These are phyloP conservation scores for Tupiocoris notatus DNA, from an alignment of 2,888 invertebrate genomes.

Conservation along the genomic window DNA sequence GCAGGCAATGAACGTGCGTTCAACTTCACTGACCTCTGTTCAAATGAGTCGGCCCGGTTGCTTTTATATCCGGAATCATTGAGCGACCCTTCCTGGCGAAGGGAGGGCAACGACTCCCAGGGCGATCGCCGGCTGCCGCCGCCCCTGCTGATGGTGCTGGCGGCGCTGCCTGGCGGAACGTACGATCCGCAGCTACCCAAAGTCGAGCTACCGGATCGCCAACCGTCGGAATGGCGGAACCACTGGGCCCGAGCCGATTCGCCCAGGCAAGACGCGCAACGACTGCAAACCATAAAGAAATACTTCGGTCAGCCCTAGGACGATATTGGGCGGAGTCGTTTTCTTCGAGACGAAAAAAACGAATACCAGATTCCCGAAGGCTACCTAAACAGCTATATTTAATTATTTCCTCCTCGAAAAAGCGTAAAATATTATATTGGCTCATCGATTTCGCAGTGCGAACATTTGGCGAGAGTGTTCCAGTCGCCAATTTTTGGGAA, in stretches of 20 bases:
- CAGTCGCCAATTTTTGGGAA: too few species aligned
- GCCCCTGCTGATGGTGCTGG: constrained; percentile 21
- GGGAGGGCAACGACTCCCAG: constrained; percentile 83
- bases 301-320: neutral
- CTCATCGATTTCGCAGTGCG: too few species aligned
- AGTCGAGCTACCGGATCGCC: constrained; percentile 74
- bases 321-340: neutral
- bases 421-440: too few species aligned
- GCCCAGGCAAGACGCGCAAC: constrained; percentile 85
- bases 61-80: constrained; percentile 86
- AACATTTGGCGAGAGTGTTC: too few species aligned
- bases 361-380: too few species aligned
- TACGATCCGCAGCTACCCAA: constrained; percentile 64
- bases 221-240: constrained; percentile 87
- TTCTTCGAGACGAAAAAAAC: too few species aligned
- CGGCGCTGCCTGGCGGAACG: constrained; percentile 54
- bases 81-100: constrained; percentile 80
- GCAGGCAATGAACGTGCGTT: neutral
- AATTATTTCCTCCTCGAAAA: too few species aligned
- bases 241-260: constrained; percentile 84
- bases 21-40: constrained; percentile 67
- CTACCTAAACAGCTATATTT: too few species aligned
- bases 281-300: constrained; percentile 47
- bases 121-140: constrained; percentile 66
- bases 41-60: constrained; percentile 80